Evolutionary conservation across 2,797 vertebrate genomes (phyloP), one percentile per base, ranked within the genome.

Genomic region (Galaxias olidus): DNA sequence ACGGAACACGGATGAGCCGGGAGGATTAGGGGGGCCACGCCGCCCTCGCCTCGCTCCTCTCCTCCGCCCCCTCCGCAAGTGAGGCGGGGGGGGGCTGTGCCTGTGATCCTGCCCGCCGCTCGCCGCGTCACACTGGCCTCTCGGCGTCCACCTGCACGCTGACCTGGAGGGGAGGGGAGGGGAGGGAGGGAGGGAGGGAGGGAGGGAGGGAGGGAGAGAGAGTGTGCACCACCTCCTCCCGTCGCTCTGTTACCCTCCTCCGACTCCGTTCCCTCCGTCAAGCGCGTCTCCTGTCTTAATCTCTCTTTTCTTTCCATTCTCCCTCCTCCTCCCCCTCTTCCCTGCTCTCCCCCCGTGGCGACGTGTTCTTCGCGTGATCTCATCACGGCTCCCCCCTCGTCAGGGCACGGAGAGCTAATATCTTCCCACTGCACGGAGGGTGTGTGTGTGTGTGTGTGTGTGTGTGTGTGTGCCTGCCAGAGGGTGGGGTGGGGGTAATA

Each of bases 1-100:
- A 88, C 84, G 83, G 85, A 90, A 86, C 83, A 84, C 56, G 89
- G 90, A 89, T 91, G 88, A 91, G 87, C 89, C 43, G 76, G 88
- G n/a, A n/a, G 30, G 92, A 92, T 92, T 92, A 91, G 82, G 81
- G 82, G 85, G 81, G 83, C 84, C 87, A n/a, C 83, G 79, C 75
- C 88, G 83, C 86, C 78, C 83, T 73, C 85, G 71, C 84, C 82
- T 88, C 84, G 85, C 83, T 87, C 83, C 81, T 42, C 12, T 66
- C 84, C 84, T 87, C 63, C 84, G 81, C 30, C 30, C 30, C 86
- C 78, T 75, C 83, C 75, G n/a, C n/a, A n/a, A n/a, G n/a, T n/a
- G n/a, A n/a, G n/a, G n/a, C 85, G 71, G 84, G 63, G 84, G 81
- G 83, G 87, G 88, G 74, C 40, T n/a, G n/a, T n/a, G 76, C 74